phyloP scores from a whole-genome alignment of 2,113 vertebrate species.

The Hippoglossus stenolepis region DNA sequence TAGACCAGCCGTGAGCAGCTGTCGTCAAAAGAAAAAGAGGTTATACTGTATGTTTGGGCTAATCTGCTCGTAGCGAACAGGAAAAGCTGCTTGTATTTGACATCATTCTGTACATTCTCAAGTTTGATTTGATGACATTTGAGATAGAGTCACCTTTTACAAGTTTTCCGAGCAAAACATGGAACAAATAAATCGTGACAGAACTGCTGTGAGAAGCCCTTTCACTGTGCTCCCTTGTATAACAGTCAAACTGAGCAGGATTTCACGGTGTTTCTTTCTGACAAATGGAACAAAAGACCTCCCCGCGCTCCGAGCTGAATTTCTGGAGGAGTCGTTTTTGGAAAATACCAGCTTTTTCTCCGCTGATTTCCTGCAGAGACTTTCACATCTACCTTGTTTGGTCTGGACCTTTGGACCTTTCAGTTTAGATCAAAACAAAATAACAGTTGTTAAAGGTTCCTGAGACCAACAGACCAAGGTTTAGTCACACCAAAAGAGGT shows the following conservation, averaged over 20 bases:
- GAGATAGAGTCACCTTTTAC: slow-evolving; percentile 7
- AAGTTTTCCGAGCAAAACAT: slow-evolving; percentile 36
- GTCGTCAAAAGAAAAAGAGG: slow-evolving; percentile 22
- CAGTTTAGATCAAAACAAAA: not conserved
- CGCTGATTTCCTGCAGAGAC: not conserved
- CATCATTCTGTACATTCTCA: slow-evolving; percentile 65
- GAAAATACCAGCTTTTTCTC: not conserved
- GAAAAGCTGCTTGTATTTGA: slow-evolving; percentile 50
- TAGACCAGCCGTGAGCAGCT: slow-evolving; percentile 1
- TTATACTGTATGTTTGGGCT: slow-evolving; percentile 27
- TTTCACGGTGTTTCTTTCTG: not conserved
- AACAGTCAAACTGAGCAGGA: slow-evolving; percentile 55
- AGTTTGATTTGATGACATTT: slow-evolving; percentile 47
- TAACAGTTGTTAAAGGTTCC: too few relatives aligned
- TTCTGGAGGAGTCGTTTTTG: too few relatives aligned
- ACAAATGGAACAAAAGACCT: not conserved
- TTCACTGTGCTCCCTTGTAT: slow-evolving; percentile 36
- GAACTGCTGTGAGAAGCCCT: slow-evolving; percentile 62
- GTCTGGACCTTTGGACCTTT: not conserved
- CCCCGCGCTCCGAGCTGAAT: too few relatives aligned
- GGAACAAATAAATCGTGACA: slow-evolving; percentile 3
- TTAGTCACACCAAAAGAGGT: too few relatives aligned
- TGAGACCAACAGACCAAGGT: too few relatives aligned
- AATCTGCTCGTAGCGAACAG: slow-evolving; percentile 25
- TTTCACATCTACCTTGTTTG: not conserved